Conservation (phyloP, 2,888 invertebrate genomes). For the Ommatoiulus sabulosus region DNA sequence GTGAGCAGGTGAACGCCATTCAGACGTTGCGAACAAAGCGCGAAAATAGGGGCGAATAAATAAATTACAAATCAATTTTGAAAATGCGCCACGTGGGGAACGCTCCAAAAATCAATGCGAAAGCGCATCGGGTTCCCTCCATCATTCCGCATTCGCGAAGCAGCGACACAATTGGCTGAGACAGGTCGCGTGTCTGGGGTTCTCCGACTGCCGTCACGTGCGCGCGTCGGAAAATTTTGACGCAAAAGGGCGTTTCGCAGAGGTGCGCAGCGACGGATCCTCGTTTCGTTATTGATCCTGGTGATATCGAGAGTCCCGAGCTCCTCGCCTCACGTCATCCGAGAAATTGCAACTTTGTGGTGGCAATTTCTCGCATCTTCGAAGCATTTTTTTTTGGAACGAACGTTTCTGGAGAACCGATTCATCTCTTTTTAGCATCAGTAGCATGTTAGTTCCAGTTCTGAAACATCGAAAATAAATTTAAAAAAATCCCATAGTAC, state of each 20-base stretch:
- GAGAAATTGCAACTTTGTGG: no score
- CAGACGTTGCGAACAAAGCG: no score
- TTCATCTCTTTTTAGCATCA: no score
- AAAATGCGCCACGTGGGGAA: not conserved
- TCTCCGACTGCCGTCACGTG: no score
- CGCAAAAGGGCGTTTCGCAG: not conserved
- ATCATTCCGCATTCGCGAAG: not conserved
- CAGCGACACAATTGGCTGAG: not conserved
- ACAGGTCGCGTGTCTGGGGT: not conserved
- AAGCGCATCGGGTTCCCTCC: no score
- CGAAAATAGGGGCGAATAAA: not conserved
- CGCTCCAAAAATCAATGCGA: not conserved
- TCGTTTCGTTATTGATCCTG: not conserved
- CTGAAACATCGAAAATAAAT: no score
- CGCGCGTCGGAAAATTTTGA: not conserved
- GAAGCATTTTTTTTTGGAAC: no score
- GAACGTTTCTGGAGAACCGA: no score
- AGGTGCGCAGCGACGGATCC: not conserved
- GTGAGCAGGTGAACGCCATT: not conserved
- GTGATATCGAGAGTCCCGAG: not conserved
- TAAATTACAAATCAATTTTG: not conserved
- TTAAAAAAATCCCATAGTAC: no score
- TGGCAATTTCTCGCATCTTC: no score
- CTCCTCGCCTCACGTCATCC: not conserved
- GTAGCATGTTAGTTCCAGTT: no score